Evolutionary conservation across 2,113 vertebrate species (phyloP).

Genomic region (Oryctolagus cuniculus): mOryCun1.1 NC_091443.1:53815501-53816000

Average conservation of each 20-base stretch:
- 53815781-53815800: background rate
- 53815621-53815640: too few relatives aligned
- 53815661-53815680: constrained; percentile 18
- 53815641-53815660: background rate
- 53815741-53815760: background rate
- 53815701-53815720: background rate
- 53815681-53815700: background rate
- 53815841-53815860: background rate
- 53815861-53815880: background rate
- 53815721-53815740: background rate
- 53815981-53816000: constrained; percentile 84
- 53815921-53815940: too few relatives aligned
- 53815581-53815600: too few relatives aligned
- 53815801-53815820: background rate
- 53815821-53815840: constrained; percentile 31
- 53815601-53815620: too few relatives aligned
- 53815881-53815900: background rate
- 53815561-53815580: too few relatives aligned
- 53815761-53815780: background rate
- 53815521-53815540: too few relatives aligned
- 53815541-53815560: too few relatives aligned
- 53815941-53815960: constrained; percentile 60
- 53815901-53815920: background rate
- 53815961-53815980: constrained; percentile 87
- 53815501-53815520: too few relatives aligned